phyloP scores from a whole-genome alignment of 1,140 invertebrate genomes.

The Sipha flava region DNA sequence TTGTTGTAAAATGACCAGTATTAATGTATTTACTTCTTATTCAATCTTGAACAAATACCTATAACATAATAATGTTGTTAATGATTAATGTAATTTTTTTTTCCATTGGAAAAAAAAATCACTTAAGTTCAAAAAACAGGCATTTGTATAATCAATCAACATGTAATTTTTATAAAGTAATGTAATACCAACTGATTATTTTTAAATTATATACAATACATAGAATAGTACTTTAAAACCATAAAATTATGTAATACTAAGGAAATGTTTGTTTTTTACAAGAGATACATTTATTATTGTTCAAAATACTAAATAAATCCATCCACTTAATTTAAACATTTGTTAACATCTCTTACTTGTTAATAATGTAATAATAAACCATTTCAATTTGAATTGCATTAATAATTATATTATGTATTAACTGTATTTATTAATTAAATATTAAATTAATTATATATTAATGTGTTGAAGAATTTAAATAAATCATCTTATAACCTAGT shows the following conservation, averaged over 20 bases:
- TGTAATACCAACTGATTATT: background rate
- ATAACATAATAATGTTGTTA: too few species aligned
- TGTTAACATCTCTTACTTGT: background rate
- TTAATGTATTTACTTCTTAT: too few species aligned
- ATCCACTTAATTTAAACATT: background rate
- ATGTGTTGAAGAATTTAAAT: slow-evolving; percentile 3
- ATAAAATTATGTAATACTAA: background rate
- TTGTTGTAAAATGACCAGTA: too few species aligned
- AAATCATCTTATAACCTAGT: background rate
- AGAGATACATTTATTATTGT: background rate
- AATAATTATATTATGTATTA: background rate
- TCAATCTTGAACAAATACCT: too few species aligned
- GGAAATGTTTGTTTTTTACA: background rate
- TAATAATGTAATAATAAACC: background rate
- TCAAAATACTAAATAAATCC: background rate
- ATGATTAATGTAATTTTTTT: too few species aligned
- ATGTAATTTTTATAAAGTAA: background rate
- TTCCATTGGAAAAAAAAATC: too few species aligned
- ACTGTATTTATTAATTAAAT: slow-evolving; percentile 7
- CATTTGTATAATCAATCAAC: too few species aligned
- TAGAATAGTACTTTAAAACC: background rate
- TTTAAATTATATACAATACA: background rate
- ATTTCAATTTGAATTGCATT: background rate
- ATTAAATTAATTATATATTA: background rate
- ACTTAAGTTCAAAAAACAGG: too few species aligned